Conservation (phyloP, 2,113 vertebrate species). For the Hippocampus comes region DNA sequence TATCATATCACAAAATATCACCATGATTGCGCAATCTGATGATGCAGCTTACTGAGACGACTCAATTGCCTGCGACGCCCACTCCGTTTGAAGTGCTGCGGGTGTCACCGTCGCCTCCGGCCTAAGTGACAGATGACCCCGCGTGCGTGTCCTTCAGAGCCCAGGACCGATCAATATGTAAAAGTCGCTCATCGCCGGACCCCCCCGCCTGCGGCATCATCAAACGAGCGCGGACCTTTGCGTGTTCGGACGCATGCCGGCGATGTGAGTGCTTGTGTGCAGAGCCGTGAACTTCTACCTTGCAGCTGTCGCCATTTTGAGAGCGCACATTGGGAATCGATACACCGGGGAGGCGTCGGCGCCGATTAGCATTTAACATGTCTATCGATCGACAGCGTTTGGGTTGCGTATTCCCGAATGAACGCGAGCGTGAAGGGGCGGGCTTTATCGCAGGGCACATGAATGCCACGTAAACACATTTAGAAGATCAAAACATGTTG, state of each 20-base stretch:
- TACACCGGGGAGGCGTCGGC: constrained; percentile 14
- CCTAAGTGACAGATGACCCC: constrained; percentile 55
- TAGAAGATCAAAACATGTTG: constrained; percentile 10
- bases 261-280: constrained; percentile 1
- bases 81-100: constrained; percentile 59
- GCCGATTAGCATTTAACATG: constrained; percentile 65
- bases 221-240: constrained; percentile 32
- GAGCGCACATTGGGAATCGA: constrained; percentile 36
- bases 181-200: constrained; percentile 43
- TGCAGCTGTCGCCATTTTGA: constrained; percentile 25
- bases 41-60: background rate
- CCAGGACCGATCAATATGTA: constrained; percentile 55
- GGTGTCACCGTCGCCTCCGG: constrained; percentile 44
- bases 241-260: constrained; percentile 13
- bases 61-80: constrained; percentile 24
- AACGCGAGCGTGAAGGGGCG: background rate
- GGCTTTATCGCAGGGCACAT: constrained; percentile 24
- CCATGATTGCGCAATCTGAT: background rate
- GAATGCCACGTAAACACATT: constrained; percentile 34
- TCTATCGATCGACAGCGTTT: constrained; percentile 55
- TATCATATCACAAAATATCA: no score
- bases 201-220: constrained; percentile 16
- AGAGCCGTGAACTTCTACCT: constrained; percentile 12
- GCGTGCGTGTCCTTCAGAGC: constrained; percentile 62
- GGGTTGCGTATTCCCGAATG: constrained; percentile 42